Evolutionary conservation across 2,797 vertebrate genomes (phyloP).

Genomic region (Acanthiza pusilla): DNA sequence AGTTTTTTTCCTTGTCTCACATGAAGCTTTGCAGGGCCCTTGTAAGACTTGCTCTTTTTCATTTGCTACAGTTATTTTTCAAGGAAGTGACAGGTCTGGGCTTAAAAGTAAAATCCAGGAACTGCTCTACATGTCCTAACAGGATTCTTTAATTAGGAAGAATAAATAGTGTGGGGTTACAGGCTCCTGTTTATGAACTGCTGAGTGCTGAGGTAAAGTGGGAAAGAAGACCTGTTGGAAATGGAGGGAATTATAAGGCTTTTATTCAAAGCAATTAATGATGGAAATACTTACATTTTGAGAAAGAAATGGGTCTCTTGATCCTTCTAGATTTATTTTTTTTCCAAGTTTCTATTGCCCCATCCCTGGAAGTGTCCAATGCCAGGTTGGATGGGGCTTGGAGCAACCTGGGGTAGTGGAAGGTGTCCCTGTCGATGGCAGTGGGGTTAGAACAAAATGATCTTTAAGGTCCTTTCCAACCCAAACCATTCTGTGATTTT

Average conservation of each 20-base stretch:
- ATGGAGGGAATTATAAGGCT: neutral
- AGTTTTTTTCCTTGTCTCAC: neutral
- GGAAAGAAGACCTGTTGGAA: neutral
- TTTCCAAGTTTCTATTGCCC: neutral
- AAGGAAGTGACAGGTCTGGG: neutral
- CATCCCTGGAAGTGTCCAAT: neutral
- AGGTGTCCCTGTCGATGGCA: neutral
- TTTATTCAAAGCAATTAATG: neutral
- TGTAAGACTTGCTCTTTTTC: neutral
- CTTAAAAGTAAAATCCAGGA: conserved; percentile 1
- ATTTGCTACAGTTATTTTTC: neutral
- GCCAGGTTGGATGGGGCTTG: neutral
- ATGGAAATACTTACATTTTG: neutral
- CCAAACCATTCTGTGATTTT: neutral
- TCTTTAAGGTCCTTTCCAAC: neutral
- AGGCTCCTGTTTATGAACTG: neutral
- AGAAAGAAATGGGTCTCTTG: neutral
- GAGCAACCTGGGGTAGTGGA: neutral
- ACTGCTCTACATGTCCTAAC: neutral
- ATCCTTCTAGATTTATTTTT: neutral
- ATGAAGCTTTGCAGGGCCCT: neutral
- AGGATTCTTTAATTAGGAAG: neutral
- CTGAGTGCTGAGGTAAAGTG: neutral
- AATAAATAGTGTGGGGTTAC: neutral
- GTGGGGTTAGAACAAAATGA: fast-evolving